phyloP scores from a whole-genome alignment of 1,140 invertebrate species.

The Brachionus calyciflorus region DNA sequence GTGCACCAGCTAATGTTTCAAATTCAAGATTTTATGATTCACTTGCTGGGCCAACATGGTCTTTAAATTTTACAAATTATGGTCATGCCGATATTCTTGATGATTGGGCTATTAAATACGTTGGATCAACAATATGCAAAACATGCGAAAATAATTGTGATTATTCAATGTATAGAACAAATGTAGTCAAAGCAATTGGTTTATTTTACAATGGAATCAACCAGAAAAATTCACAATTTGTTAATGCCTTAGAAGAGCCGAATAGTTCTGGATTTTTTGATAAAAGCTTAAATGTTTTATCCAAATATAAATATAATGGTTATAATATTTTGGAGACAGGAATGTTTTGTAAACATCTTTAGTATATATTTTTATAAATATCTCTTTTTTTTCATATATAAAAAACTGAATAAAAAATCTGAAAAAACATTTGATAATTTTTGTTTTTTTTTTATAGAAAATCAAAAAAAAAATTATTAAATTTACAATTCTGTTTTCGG shows the following conservation, averaged over 20 bases:
- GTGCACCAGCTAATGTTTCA: slow-evolving; percentile 27
- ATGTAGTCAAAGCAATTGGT: neutral
- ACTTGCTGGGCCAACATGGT: slow-evolving; percentile 22
- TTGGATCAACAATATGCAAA: neutral
- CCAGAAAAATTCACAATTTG: neutral
- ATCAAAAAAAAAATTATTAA: too few relatives aligned
- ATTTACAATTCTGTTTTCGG: too few relatives aligned
- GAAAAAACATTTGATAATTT: too few relatives aligned
- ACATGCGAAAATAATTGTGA: slow-evolving; percentile 24
- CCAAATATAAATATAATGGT: slow-evolving; percentile 1
- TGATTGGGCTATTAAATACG: slow-evolving; percentile 25
- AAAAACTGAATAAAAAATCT: too few relatives aligned
- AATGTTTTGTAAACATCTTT: neutral
- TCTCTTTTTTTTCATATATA: too few relatives aligned
- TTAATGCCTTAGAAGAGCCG: neutral
- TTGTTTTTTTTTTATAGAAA: too few relatives aligned
- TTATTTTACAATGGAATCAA: slow-evolving; percentile 21
- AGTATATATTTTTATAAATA: too few relatives aligned
- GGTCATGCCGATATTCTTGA: slow-evolving; percentile 44
- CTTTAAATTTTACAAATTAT: slow-evolving; percentile 18
- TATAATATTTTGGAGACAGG: slow-evolving; percentile 8
- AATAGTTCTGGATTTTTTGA: slow-evolving; percentile 14
- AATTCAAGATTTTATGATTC: slow-evolving; percentile 35
- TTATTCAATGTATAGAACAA: slow-evolving; percentile 16
- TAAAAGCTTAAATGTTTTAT: neutral